Percentiles rank a stretch among this genome's conserved stretches.
These are phyloP conservation scores for Camponotus pennsylvanicus DNA, from an alignment of 1,140 invertebrate species.

Conservation along the genomic window DNA sequence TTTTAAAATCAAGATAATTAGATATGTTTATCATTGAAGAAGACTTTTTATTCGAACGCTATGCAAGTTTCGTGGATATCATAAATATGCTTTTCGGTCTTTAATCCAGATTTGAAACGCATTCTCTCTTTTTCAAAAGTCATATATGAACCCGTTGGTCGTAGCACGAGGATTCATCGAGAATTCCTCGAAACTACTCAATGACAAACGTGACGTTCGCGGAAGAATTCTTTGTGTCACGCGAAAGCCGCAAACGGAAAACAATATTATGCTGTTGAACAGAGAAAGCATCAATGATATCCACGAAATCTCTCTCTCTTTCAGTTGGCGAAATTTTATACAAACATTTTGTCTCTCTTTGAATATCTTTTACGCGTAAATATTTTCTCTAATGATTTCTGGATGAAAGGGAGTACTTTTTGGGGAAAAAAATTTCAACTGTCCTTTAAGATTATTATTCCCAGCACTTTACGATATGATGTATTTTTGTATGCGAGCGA, in stretches of 20 bases:
- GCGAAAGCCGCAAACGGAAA: slow-evolving; percentile 11
- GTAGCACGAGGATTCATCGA: slow-evolving; percentile 27
- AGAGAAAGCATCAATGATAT: neutral
- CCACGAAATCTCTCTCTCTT: neutral
- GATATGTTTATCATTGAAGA: neutral
- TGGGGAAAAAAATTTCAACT: neutral
- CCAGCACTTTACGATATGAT: neutral
- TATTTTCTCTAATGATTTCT: neutral
- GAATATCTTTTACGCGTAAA: neutral
- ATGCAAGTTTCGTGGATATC: no score
- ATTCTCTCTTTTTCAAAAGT: slow-evolving; percentile 30
- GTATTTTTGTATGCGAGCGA: neutral
- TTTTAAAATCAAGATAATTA: no score
- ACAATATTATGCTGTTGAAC: neutral
- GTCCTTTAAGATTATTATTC: neutral
- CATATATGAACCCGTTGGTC: neutral
- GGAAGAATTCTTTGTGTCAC: slow-evolving; percentile 16
- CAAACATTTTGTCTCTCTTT: neutral
- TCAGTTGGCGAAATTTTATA: neutral
- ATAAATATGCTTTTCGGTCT: neutral
- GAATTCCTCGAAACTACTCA: slow-evolving; percentile 29
- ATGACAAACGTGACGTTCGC: slow-evolving; percentile 45
- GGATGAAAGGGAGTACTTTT: neutral
- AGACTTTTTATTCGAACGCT: neutral
- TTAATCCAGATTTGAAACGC: slow-evolving; percentile 50